Base-by-base conservation (phyloP, 1,140 invertebrate genomes). In the Nomia melanderi region DNA sequence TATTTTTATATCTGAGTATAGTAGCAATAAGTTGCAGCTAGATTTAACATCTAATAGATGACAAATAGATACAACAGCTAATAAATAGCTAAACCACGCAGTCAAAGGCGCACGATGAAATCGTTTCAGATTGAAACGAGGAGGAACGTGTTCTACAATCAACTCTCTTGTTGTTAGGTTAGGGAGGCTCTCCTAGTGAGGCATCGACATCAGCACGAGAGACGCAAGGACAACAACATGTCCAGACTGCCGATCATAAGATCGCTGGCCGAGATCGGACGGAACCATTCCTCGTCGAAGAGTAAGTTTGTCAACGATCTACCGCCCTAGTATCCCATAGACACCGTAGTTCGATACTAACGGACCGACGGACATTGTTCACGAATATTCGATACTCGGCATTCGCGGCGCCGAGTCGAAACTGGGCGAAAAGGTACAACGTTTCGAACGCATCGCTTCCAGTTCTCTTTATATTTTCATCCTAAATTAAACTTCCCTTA, bases 181-280 rank as follows among this genome's bases (percentile, higher is more conserved):
- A 95, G 95, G 87, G 98, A 99, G 88, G 96, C 97, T 8, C 93
- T 99, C 31, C 92, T 99, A 78, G 95, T 97, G 78, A 94, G 97
- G 60, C 99, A 99, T 93, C 94, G 97, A 53, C 99, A 99, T 94
- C 98, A 98, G 86, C 97, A 98, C 89, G 97, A 99, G 89, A 94
- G 95, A 85, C 95, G 95, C 81, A 96, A 96, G 87, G 95, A 96
- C 62, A 95, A 94, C 83, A 94, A 94, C 83, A 96, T 97, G 93
- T 96, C 97, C 36, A 94, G 97, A 76, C 93, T 99, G 69, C 98
- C 98, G 9, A 95, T 99, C 65, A 99, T 99, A 82, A 94, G 98
- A 81, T 99, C 98, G 11, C 93, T 99, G 79, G 98, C 98, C 25
- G 98, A 99, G 88, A 99, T 99, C 87, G 98, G 98, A 82, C 95